Evolutionary conservation across 2,888 invertebrate species (phyloP).

Genomic region (Polydrusus cervinus): DNA sequence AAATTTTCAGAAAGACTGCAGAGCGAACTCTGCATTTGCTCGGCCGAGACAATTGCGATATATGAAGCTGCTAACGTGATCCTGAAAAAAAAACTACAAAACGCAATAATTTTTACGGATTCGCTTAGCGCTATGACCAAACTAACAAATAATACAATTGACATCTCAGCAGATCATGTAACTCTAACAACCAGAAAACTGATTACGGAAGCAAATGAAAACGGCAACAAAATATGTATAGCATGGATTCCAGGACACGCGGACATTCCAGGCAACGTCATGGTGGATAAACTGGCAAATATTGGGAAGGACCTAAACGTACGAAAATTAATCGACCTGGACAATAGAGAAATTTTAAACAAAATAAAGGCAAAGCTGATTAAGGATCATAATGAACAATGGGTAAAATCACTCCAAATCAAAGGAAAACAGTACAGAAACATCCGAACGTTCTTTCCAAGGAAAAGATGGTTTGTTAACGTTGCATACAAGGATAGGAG

Average conservation of each 20-base stretch:
- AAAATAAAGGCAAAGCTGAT: neutral
- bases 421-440: neutral
- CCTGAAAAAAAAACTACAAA: conserved; percentile 6
- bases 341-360: neutral
- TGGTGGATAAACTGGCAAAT: conserved; percentile 30
- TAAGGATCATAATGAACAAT: neutral
- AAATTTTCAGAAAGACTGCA: conserved; percentile 14
- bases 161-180: no score
- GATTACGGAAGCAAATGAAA: neutral
- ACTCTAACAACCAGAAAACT: no score
- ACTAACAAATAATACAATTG: conserved; percentile 9
- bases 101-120: conserved; percentile 21
- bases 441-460: neutral
- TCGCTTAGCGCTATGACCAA: conserved; percentile 19
- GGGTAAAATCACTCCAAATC: neutral
- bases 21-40: conserved; percentile 6
- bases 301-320: conserved; percentile 20
- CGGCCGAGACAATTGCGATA: conserved; percentile 1
- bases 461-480: neutral
- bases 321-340: neutral
- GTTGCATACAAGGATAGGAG: neutral
- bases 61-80: conserved; percentile 21
- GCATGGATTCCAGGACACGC: conserved; percentile 32
- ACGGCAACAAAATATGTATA: neutral
- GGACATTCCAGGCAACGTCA: conserved; percentile 27